Percentiles rank a stretch among this genome's conserved stretches.
Evolutionary conservation across 2,797 vertebrate species (phyloP).

Genomic region (Rhinichthys osculus): DNA sequence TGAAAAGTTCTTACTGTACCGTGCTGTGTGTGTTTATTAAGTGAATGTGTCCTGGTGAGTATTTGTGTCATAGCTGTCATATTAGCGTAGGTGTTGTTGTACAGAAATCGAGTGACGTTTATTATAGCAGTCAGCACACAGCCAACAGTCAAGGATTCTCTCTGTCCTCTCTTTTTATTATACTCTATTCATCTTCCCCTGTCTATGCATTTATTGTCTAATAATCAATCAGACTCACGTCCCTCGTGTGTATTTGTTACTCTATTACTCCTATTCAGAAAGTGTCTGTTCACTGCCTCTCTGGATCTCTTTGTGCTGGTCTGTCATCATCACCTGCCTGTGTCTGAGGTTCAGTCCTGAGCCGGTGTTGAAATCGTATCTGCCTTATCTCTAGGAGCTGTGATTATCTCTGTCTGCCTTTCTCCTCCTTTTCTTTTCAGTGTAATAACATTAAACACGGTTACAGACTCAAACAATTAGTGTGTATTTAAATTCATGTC

Average conservation of each 20-base stretch:
- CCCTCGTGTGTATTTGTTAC: constrained; percentile 13
- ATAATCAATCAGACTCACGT: constrained; percentile 2
- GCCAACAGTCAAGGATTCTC: constrained; percentile 13
- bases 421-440: constrained; percentile 35
- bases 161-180: constrained; percentile 34
- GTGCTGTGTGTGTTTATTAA: neutral
- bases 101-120: constrained; percentile 24
- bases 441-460: constrained; percentile 22
- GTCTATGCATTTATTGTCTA: constrained; percentile 1
- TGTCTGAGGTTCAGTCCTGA: constrained; percentile 34
- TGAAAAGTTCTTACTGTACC: neutral
- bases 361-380: constrained; percentile 44
- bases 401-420: constrained; percentile 53
- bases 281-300: constrained; percentile 4
- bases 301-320: constrained; percentile 36
- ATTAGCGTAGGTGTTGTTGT: constrained; percentile 14
- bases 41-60: constrained; percentile 27
- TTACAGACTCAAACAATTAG: constrained; percentile 14
- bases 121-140: constrained; percentile 13
- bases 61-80: constrained; percentile 14
- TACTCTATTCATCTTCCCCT: constrained; percentile 33
- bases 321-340: constrained; percentile 48
- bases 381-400: constrained; percentile 51
- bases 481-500: constrained; percentile 9
- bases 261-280: constrained; percentile 4